Conservation (phyloP, 1,140 invertebrate genomes). For the Meloidogyne exigua region DNA sequence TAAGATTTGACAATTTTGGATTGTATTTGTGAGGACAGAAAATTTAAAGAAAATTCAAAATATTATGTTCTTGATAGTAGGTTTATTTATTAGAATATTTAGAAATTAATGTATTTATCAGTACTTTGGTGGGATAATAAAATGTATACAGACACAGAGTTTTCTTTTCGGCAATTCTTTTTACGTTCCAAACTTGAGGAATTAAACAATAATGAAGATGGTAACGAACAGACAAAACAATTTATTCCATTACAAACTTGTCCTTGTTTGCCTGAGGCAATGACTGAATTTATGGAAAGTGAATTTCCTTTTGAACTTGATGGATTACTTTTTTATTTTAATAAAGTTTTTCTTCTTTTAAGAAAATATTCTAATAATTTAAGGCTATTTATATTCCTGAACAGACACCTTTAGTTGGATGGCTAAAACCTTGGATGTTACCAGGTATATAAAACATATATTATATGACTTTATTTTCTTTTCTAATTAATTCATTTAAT, state of each 20-base stretch:
- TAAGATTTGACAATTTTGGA: conserved; percentile 23
- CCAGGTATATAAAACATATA: no score
- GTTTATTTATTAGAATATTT: neutral
- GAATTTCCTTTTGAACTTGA: conserved; percentile 28
- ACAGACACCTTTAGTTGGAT: conserved; percentile 38
- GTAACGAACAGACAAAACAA: neutral
- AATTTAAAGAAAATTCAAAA: conserved; percentile 1
- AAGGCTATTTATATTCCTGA: conserved; percentile 26
- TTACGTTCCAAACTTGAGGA: conserved; percentile 8
- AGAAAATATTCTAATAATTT: conserved; percentile 12
- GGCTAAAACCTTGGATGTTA: conserved; percentile 30
- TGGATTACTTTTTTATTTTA: conserved; percentile 34
- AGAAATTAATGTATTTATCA: neutral
- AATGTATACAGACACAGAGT: conserved; percentile 10
- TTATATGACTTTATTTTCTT: no score
- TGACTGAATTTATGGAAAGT: conserved; percentile 35
- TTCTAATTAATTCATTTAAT: no score
- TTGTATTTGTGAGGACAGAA: conserved; percentile 6
- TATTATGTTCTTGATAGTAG: conserved; percentile 15
- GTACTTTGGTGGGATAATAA: conserved; percentile 20
- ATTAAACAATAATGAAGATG: neutral
- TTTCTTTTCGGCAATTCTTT: conserved; percentile 3
- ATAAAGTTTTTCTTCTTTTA: conserved; percentile 9
- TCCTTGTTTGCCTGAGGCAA: conserved; percentile 25
- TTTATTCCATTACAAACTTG: conserved; percentile 24